Conservation (phyloP, 2,113 vertebrate genomes). For the Bos javanicus region DNA sequence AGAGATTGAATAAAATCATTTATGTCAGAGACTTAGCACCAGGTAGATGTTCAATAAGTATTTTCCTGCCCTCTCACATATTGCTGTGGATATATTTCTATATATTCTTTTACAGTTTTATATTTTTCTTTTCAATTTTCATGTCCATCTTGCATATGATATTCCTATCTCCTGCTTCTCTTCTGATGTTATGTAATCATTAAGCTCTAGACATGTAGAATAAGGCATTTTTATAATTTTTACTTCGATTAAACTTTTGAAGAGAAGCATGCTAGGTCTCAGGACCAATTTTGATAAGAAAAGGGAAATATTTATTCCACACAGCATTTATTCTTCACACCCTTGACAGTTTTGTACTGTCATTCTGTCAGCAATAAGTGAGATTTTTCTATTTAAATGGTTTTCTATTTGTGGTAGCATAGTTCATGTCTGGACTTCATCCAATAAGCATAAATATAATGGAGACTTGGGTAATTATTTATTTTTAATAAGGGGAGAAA, state of each 20-base stretch:
- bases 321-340: neutral
- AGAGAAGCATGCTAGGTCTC: neutral
- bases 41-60: neutral
- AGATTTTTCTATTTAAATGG: neutral
- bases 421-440: neutral
- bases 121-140: neutral
- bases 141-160: rapidly evolving
- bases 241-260: neutral
- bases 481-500: neutral
- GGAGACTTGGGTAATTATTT: neutral
- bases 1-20: neutral
- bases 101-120: neutral
- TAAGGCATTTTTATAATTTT: neutral
- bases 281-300: neutral
- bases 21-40: neutral
- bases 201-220: neutral
- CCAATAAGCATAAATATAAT: neutral
- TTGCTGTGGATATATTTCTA: neutral
- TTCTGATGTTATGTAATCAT: neutral
- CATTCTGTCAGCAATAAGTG: neutral
- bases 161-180: neutral
- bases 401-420: neutral
- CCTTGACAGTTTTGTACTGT: neutral
- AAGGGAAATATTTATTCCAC: neutral
- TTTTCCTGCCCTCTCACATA: neutral